phyloP scores from a whole-genome alignment of 2,888 invertebrate species.

The Ariolimax columbianus region DNA sequence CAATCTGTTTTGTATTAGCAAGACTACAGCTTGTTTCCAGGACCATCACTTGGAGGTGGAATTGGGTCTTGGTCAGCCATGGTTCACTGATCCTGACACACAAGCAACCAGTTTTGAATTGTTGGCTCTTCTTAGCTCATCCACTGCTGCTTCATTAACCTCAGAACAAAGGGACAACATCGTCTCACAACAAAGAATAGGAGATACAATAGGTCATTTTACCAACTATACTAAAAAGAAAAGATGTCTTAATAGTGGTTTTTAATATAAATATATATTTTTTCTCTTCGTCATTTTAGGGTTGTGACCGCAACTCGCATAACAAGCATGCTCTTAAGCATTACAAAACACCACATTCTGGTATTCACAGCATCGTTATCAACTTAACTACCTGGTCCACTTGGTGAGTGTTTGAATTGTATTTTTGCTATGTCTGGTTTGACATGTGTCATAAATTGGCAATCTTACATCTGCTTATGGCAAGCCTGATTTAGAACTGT shows the following conservation, averaged over 20 bases:
- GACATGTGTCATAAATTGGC: background rate
- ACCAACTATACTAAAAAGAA: background rate
- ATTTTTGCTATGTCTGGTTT: background rate
- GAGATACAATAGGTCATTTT: background rate
- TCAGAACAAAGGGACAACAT: background rate
- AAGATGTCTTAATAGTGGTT: no score
- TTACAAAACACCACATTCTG: conserved; percentile 73
- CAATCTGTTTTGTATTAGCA: no score
- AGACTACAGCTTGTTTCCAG: no score
- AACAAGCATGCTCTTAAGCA: conserved; percentile 77
- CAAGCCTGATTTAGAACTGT: no score
- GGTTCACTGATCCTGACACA: no score
- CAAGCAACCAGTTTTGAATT: no score
- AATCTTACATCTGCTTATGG: no score
- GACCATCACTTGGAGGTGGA: no score
- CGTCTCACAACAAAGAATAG: background rate
- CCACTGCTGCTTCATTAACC: no score
- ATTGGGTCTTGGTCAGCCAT: no score
- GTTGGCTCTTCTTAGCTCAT: no score
- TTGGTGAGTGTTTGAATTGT: conserved; percentile 65
- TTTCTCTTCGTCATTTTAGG: conserved; percentile 66
- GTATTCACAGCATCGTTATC: conserved; percentile 74
- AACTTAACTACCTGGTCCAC: conserved; percentile 71
- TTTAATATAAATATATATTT: background rate
- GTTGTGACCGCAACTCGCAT: conserved; percentile 76